A percentile compares a stretch with the other conserved stretches of the same genome.
phyloP scores from a whole-genome alignment of 2,888 invertebrate species.

The Drosophila stalkeri region DNA sequence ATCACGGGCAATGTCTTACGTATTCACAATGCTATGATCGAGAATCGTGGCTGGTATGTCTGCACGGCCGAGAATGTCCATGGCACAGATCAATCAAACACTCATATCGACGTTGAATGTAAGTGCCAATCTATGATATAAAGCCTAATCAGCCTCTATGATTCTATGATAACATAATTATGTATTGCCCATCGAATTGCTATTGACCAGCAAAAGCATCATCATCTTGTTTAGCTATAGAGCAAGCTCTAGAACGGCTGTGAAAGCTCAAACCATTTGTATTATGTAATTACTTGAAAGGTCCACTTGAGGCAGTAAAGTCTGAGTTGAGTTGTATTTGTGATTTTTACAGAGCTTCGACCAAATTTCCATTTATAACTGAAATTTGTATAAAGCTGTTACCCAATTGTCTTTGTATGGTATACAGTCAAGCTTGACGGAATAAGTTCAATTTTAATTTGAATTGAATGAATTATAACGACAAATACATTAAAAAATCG shows the following conservation, averaged over 20 bases:
- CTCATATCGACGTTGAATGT: conserved; percentile 94
- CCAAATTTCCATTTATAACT: not conserved
- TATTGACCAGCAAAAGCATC: not conserved
- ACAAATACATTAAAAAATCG: too few relatives aligned
- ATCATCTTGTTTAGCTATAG: conserved; percentile 14
- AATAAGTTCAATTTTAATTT: too few relatives aligned
- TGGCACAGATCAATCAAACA: conserved; percentile 88
- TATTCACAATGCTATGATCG: conserved; percentile 89
- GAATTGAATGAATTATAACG: too few relatives aligned
- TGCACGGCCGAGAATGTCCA: conserved; percentile 90
- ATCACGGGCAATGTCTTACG: conserved; percentile 89
- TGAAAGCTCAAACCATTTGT: too few relatives aligned
- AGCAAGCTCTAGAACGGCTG: not conserved
- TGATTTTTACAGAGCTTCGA: not conserved
- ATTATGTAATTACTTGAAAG: not conserved
- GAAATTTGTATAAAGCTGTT: not conserved
- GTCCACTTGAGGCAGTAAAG: not conserved
- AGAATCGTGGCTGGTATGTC: conserved; percentile 93
- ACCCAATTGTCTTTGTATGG: too few relatives aligned
- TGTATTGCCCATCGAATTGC: not conserved
- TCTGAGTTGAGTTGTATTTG: not conserved
- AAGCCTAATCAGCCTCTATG: not conserved
- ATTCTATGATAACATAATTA: not conserved
- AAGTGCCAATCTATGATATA: conserved; percentile 83
- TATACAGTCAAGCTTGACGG: too few relatives aligned